Percentiles rank a stretch among this genome's conserved stretches.
phyloP scores from a whole-genome alignment of 2,797 vertebrate genomes.

The Perodicticus potto region DNA sequence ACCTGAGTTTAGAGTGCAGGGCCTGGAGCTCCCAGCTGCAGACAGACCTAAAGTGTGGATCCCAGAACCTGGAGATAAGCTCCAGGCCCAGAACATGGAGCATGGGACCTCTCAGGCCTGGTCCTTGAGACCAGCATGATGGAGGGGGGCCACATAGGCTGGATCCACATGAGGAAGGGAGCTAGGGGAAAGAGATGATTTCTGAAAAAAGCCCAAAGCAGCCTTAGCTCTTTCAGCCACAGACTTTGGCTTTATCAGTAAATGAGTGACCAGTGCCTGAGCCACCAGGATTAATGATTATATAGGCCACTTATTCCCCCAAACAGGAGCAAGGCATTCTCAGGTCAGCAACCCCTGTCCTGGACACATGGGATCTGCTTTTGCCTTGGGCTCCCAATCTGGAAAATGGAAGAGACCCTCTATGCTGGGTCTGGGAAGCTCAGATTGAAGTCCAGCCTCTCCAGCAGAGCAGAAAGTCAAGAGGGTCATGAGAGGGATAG shows the following conservation, averaged over 20 bases:
- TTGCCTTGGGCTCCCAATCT: background rate
- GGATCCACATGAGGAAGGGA: background rate
- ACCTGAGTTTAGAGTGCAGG: background rate
- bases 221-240: slow-evolving; percentile 74
- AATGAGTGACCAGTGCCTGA: slow-evolving; percentile 85
- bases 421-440: background rate
- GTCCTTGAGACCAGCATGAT: background rate
- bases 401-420: background rate
- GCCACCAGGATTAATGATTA: slow-evolving; percentile 87
- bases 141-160: background rate
- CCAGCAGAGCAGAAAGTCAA: background rate
- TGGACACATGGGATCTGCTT: background rate
- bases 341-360: slow-evolving; percentile 12
- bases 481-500: background rate
- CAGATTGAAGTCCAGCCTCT: slow-evolving; percentile 1
- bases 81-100: background rate
- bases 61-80: background rate
- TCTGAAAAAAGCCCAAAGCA: slow-evolving; percentile 66
- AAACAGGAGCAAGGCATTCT: background rate
- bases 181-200: slow-evolving; percentile 3
- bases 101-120: background rate
- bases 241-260: slow-evolving; percentile 81
- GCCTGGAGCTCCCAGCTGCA: background rate
- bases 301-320: background rate
- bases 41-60: background rate